Conservation (phyloP, 2,113 vertebrate species). For the Peromyscus polionotus region DNA sequence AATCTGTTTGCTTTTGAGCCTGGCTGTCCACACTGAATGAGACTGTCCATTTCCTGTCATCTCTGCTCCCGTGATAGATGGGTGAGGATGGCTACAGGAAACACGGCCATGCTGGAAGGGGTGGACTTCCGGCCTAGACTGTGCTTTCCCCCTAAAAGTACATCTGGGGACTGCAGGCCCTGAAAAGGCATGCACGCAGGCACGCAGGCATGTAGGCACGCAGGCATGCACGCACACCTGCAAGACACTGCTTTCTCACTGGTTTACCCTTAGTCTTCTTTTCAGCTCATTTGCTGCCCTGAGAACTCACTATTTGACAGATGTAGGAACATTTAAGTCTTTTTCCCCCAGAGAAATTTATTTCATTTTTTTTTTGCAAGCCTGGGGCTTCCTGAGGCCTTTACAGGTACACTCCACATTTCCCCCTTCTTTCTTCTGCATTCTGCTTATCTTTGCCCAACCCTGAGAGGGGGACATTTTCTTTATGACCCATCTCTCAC, state of each 20-base stretch:
- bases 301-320: conserved; percentile 76
- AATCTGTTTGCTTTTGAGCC: conserved; percentile 48
- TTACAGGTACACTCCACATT: conserved; percentile 76
- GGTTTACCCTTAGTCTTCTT: conserved; percentile 65
- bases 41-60: conserved; percentile 69
- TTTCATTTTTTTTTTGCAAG: conserved; percentile 85
- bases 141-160: conserved; percentile 50
- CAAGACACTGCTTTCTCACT: conserved; percentile 67
- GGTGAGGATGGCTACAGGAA: conserved; percentile 73
- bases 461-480: conserved; percentile 70
- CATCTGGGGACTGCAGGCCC: conserved; percentile 83
- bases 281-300: conserved; percentile 73
- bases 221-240: too few relatives aligned
- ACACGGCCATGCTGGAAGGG: conserved; percentile 77
- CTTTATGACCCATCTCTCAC: conserved; percentile 75
- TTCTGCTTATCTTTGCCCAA: conserved; percentile 80
- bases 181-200: neutral
- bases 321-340: conserved; percentile 76
- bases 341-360: conserved; percentile 70
- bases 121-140: conserved; percentile 67
- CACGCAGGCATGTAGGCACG: too few relatives aligned
- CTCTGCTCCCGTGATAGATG: conserved; percentile 76
- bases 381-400: conserved; percentile 83
- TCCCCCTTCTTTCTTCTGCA: conserved; percentile 72
- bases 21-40: conserved; percentile 51